Conservation (phyloP, 1,140 invertebrate genomes). For the Schlechtendalia chinensis region DNA sequence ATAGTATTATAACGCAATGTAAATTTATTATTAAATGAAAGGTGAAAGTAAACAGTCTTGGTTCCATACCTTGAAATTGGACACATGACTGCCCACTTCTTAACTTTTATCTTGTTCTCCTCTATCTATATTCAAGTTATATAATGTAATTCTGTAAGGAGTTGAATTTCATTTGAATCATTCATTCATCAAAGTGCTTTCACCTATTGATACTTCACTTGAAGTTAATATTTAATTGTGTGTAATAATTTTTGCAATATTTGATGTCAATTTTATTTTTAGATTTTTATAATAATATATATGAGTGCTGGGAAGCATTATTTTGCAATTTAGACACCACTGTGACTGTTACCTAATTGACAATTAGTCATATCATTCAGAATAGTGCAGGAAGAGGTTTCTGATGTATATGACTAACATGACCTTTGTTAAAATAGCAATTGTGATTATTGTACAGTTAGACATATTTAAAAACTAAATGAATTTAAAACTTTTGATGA, state of each 20-base stretch:
- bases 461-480: background rate
- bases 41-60: slow-evolving; percentile 6
- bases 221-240: background rate
- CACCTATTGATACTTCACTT: background rate
- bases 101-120: background rate
- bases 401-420: slow-evolving; percentile 11
- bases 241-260: background rate
- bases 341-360: slow-evolving; percentile 22
- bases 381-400: background rate
- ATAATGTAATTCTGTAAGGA: background rate
- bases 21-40: slow-evolving; percentile 25
- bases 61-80: slow-evolving; percentile 1
- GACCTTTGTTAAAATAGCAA: slow-evolving; percentile 14
- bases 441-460: background rate
- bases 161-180: background rate
- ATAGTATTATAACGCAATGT: background rate
- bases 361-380: slow-evolving; percentile 8
- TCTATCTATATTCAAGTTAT: background rate
- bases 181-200: background rate
- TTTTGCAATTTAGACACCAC: slow-evolving; percentile 6
- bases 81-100: background rate
- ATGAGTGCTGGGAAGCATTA: background rate
- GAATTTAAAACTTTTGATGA: background rate
- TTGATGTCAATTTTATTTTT: background rate
- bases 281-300: background rate